Percentiles rank a stretch among this genome's conserved stretches.
Conservation (phyloP, 2,797 vertebrate genomes). For the Tangara arthus region DNA sequence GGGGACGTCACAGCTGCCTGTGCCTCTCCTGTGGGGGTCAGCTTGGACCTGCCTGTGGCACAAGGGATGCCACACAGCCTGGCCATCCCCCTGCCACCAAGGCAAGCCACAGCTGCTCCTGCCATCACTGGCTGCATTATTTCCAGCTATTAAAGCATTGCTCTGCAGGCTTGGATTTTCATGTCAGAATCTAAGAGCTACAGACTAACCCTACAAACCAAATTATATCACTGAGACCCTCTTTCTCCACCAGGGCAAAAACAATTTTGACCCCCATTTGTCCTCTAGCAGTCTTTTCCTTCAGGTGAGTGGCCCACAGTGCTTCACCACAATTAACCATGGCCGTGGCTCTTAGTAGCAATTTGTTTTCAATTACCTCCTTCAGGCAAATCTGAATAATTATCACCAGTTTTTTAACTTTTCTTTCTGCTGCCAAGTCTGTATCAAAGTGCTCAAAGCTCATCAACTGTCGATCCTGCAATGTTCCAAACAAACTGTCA, state of each 20-base stretch:
- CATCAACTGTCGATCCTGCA: neutral
- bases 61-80: neutral
- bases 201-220: neutral
- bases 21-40: neutral
- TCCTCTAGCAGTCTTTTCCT: neutral
- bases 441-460: neutral
- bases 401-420: neutral
- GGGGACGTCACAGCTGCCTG: neutral
- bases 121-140: neutral
- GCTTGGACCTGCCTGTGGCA: fast-evolving
- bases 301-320: neutral
- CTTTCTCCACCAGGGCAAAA: neutral
- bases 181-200: neutral
- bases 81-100: neutral
- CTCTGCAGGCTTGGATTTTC: neutral
- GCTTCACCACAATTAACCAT: neutral
- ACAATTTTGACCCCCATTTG: neutral
- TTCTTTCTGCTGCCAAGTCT: neutral
- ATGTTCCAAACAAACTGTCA: neutral
- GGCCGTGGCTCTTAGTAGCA: neutral
- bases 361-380: neutral
- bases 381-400: neutral
- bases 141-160: neutral
- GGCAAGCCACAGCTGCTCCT: neutral
- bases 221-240: neutral